These are phyloP conservation scores for Polydrusus cervinus DNA, from an alignment of 2,888 invertebrate genomes.

Conservation along the genomic window DNA sequence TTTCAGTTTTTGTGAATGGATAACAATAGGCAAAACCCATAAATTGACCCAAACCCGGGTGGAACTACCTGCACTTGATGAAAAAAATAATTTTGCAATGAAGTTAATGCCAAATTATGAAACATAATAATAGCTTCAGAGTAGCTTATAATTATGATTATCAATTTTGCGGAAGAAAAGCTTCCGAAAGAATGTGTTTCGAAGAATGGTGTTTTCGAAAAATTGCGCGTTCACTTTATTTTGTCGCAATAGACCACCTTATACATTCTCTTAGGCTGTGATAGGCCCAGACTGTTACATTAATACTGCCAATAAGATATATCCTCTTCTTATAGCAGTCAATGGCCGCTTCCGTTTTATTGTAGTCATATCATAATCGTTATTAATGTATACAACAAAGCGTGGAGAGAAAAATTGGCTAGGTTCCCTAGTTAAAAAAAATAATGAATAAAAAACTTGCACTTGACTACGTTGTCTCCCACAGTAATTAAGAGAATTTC, in stretches of 20 bases:
- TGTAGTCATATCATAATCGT: constrained; percentile 15
- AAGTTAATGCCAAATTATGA: too few species aligned
- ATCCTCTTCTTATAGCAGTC: not conserved
- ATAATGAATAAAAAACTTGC: constrained; percentile 11
- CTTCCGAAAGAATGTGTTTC: too few species aligned
- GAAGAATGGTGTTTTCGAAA: too few species aligned
- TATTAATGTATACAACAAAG: constrained; percentile 16
- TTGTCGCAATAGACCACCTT: too few species aligned
- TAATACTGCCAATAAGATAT: not conserved
- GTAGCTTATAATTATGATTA: too few species aligned
- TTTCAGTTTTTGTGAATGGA: too few species aligned
- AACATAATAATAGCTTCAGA: too few species aligned
- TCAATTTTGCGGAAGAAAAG: too few species aligned
- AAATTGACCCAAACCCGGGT: too few species aligned
- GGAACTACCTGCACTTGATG: too few species aligned
- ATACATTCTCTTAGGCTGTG: not conserved
- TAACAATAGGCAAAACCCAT: too few species aligned
- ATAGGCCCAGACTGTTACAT: not conserved
- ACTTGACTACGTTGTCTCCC: constrained; percentile 7
- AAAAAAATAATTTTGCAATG: too few species aligned
- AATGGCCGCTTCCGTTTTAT: constrained; percentile 24
- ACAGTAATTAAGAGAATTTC: constrained; percentile 18
- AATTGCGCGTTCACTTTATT: not conserved
- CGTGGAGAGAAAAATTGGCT: constrained; percentile 1
- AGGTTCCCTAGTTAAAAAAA: constrained; percentile 11